Evolutionary conservation across 2,888 invertebrate species (phyloP).

Genomic region (Mesochorus sp.): DNA sequence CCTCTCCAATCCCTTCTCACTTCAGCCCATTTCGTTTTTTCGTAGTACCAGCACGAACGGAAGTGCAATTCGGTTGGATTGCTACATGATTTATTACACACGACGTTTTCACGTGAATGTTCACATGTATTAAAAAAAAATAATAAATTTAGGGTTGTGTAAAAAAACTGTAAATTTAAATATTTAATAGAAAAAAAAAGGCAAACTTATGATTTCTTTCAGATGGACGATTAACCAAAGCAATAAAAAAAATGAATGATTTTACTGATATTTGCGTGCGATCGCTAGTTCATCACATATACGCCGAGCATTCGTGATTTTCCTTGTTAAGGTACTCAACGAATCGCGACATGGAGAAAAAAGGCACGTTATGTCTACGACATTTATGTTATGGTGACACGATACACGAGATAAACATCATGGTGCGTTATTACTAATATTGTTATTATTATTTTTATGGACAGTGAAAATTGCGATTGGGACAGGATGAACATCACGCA

Average conservation of each 20-base stretch:
- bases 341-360: constrained; percentile 9
- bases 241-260: too few species aligned
- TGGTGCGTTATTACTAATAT: neutral
- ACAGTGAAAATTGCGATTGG: constrained; percentile 7
- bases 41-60: constrained; percentile 11
- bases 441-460: constrained; percentile 18
- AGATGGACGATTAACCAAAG: too few species aligned
- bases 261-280: too few species aligned
- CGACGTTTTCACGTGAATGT: too few species aligned
- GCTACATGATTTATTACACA: constrained; percentile 1
- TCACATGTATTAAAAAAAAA: too few species aligned
- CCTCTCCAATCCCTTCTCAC: constrained; percentile 2
- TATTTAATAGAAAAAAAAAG: too few species aligned
- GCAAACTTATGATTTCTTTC: too few species aligned
- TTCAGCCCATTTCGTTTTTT: constrained; percentile 7
- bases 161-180: too few species aligned
- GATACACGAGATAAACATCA: constrained; percentile 25
- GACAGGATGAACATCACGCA: constrained; percentile 17
- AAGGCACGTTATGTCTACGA: constrained; percentile 10
- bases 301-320: neutral
- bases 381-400: constrained; percentile 16
- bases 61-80: constrained; percentile 31
- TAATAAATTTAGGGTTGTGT: too few species aligned
- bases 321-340: neutral
- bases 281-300: too few species aligned